Base-by-base conservation (phyloP, 2,797 vertebrate species). In the Paramormyrops hopkinsi region DNA sequence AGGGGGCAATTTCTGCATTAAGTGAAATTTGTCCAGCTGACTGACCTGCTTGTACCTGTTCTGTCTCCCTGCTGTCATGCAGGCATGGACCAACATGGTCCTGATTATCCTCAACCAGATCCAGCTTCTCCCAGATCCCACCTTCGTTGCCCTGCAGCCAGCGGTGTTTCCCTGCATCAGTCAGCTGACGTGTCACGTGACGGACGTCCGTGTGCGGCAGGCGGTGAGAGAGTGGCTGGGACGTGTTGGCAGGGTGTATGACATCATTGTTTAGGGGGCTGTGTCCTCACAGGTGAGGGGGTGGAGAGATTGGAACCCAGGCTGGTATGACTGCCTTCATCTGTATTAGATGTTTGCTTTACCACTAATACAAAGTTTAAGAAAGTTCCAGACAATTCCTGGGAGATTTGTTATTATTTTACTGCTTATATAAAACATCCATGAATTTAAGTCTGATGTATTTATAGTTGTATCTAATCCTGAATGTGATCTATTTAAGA, bases 81-180 rank as follows among this genome's bases (percentile, higher is more conserved):
- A 99, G 99, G 98, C 99, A 0, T 99, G 99, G 99, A 99, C 98
- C 95, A 99, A 97, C 95, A 99, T 99, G 99, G 97, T 99, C 91
- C 92, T 99, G 93, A 98, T 97, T 0, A 96, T 99, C 91, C 97
- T 99, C 90, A 99, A 97, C 88, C 98, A 99, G 94, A 97, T 99
- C 91, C 97, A 98, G 93, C 95, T 97, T 17, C 95, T 99, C 54
- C 96, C 98, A 0, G 98, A 99, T 92, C 92, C 96, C 69, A 97
- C 95, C 0, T 99, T 99, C 93, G 95, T 96, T 11, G 97, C 97
- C 2, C 96, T 99, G 2, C 99, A 98, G 94, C 98, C 98, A 0
- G 97, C 95, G 0, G 96, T 99, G 92, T 99, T 98, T 92, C 98
- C 98, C 0, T 98, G 98, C 93, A 96, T 99, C 94, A 99, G 98